phyloP scores from a whole-genome alignment of 2,797 vertebrate species.

The Florisuga fusca region DNA sequence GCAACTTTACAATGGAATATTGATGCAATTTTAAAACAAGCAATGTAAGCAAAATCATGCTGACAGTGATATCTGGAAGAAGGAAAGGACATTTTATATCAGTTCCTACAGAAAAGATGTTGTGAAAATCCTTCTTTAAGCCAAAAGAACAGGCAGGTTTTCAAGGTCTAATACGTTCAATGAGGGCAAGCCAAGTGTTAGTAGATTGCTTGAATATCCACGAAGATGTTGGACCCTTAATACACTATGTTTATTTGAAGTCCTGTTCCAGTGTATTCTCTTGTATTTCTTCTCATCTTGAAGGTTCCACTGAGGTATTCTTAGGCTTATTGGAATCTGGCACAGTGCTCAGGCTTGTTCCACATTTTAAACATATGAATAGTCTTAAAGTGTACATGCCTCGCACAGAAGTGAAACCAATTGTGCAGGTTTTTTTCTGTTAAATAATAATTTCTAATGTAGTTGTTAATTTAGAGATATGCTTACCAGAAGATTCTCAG shows the following conservation, averaged over 20 bases:
- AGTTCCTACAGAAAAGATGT: not conserved
- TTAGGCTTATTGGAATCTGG: not conserved
- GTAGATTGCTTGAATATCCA: not conserved
- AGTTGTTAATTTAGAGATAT: not conserved
- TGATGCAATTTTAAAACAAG: not conserved
- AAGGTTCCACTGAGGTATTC: not conserved
- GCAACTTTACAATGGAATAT: not conserved
- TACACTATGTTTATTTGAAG: not conserved
- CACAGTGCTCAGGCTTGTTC: not conserved
- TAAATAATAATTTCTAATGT: not conserved
- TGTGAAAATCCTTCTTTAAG: not conserved
- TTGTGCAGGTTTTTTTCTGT: accelerated
- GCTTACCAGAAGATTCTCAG: not conserved
- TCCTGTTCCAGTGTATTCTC: not conserved
- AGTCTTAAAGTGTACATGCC: not conserved
- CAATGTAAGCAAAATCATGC: not conserved
- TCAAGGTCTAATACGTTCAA: not conserved
- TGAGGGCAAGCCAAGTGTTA: not conserved
- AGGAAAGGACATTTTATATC: not conserved
- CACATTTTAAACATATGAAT: not conserved
- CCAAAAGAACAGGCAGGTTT: not conserved
- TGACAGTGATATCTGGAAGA: not conserved
- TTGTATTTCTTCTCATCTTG: not conserved
- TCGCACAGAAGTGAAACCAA: not conserved
- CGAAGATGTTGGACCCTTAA: not conserved